phyloP scores from a whole-genome alignment of 2,888 invertebrate genomes.

The Rhingia campestris region DNA sequence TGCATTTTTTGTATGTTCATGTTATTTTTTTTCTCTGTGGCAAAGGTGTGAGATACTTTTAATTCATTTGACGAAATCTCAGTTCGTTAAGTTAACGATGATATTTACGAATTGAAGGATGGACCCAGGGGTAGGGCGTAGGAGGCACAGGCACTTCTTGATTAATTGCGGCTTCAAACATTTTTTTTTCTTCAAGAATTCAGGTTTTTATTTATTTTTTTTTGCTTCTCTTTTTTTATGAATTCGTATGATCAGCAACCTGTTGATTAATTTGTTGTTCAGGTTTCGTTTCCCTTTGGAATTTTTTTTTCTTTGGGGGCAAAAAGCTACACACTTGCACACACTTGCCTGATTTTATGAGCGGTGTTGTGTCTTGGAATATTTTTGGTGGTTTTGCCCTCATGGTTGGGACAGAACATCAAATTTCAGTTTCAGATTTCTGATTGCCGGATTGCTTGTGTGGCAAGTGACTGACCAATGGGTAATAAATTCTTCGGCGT shows the following conservation, averaged over 20 bases:
- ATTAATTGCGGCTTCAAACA: constrained; percentile 55
- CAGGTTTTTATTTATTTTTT: constrained; percentile 50
- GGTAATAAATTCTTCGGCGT: constrained; percentile 62
- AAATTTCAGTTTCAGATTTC: constrained; percentile 71
- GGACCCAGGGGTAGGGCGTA: constrained; percentile 2
- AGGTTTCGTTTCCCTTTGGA: constrained; percentile 70
- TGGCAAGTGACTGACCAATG: constrained; percentile 71
- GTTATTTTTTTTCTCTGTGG: not conserved
- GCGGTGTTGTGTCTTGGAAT: constrained; percentile 34
- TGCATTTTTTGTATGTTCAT: constrained; percentile 6
- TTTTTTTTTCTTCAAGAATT: constrained; percentile 40
- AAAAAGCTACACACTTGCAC: constrained; percentile 33
- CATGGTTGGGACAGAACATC: constrained; percentile 46
- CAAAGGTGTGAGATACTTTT: constrained; percentile 64
- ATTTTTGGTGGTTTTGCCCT: constrained; percentile 56
- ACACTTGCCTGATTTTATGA: constrained; percentile 7
- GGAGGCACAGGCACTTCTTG: constrained; percentile 44
- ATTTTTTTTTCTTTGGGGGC: constrained; percentile 18
- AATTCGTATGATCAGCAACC: constrained; percentile 70
- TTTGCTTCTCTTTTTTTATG: constrained; percentile 29
- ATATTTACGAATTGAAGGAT: constrained; percentile 1
- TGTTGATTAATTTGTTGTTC: constrained; percentile 74
- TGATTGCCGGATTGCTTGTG: constrained; percentile 59
- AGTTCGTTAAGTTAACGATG: constrained; percentile 55
- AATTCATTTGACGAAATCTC: constrained; percentile 65